Evolutionary conservation across 2,888 invertebrate genomes (phyloP).

Genomic region (Drosophila silvestris): DNA sequence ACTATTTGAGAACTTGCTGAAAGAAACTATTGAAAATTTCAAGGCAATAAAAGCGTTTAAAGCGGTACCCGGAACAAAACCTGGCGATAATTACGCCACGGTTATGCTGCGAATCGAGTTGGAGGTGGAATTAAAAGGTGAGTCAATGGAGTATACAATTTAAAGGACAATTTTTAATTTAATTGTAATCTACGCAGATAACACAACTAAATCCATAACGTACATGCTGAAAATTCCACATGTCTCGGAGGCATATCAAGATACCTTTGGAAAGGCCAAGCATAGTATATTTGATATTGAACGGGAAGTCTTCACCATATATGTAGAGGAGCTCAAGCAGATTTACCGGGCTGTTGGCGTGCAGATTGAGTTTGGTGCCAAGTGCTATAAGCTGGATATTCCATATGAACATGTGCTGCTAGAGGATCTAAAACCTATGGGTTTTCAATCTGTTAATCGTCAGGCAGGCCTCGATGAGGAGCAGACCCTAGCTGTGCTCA

Average conservation of each 20-base stretch:
- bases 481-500: slow-evolving; percentile 71
- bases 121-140: slow-evolving; percentile 68
- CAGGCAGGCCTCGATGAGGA: slow-evolving; percentile 71
- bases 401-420: slow-evolving; percentile 59
- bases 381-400: slow-evolving; percentile 41
- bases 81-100: slow-evolving; percentile 80
- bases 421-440: slow-evolving; percentile 71
- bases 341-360: slow-evolving; percentile 56
- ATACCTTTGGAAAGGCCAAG: slow-evolving; percentile 34
- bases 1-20: slow-evolving; percentile 62
- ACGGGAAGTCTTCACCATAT: slow-evolving; percentile 58
- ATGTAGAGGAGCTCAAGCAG: slow-evolving; percentile 59
- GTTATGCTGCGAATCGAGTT: slow-evolving; percentile 73
- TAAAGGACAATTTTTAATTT: neutral
- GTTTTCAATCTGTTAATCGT: slow-evolving; percentile 72
- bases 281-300: slow-evolving; percentile 65
- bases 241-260: slow-evolving; percentile 25
- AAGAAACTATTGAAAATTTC: slow-evolving; percentile 42
- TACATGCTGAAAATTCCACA: slow-evolving; percentile 53
- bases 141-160: neutral
- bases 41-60: slow-evolving; percentile 58
- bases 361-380: slow-evolving; percentile 54
- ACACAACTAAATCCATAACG: slow-evolving; percentile 17
- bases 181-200: slow-evolving; percentile 21
- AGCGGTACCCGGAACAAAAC: slow-evolving; percentile 56